Conservation (phyloP, 1,140 invertebrate species). For the Drosophila virilis region DNA sequence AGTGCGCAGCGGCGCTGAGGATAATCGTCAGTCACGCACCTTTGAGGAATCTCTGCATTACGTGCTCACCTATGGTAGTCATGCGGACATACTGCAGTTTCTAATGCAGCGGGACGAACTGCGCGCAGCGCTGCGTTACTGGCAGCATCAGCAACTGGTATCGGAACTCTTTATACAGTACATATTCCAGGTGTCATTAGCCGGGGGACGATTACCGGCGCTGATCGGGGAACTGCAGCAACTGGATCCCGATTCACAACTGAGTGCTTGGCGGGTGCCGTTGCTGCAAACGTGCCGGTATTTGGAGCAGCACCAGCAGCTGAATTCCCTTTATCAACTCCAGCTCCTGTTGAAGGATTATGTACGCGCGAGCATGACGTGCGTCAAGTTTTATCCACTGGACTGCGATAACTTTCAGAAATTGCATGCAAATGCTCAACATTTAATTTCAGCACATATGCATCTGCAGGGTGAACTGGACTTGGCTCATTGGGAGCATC, state of each 20-base stretch:
- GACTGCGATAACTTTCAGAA: slow-evolving; percentile 86
- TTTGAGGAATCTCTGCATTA: slow-evolving; percentile 91
- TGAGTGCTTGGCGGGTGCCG: slow-evolving; percentile 88
- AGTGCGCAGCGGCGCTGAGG: slow-evolving; percentile 65
- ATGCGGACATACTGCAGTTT: slow-evolving; percentile 88
- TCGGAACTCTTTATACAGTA: slow-evolving; percentile 89
- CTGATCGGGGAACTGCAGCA: slow-evolving; percentile 86
- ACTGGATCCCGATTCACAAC: slow-evolving; percentile 86
- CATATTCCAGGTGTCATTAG: slow-evolving; percentile 88
- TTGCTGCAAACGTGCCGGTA: slow-evolving; percentile 88
- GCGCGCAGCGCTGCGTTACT: slow-evolving; percentile 87
- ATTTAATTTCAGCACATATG: slow-evolving; percentile 87
- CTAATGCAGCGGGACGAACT: slow-evolving; percentile 88
- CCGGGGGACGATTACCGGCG: slow-evolving; percentile 86
- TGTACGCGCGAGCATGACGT: slow-evolving; percentile 90
- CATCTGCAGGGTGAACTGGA: slow-evolving; percentile 86
- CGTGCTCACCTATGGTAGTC: slow-evolving; percentile 89
- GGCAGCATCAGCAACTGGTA: slow-evolving; percentile 87
- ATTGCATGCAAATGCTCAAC: slow-evolving; percentile 85
- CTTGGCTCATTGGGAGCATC: slow-evolving; percentile 74
- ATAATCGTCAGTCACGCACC: slow-evolving; percentile 85
- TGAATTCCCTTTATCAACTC: slow-evolving; percentile 89
- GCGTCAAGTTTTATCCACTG: slow-evolving; percentile 88
- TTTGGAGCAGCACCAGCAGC: slow-evolving; percentile 87
- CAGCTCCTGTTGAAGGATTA: slow-evolving; percentile 89